These are phyloP conservation scores for Rynchops niger DNA, from an alignment of 2,113 vertebrate genomes.

Conservation along the genomic window DNA sequence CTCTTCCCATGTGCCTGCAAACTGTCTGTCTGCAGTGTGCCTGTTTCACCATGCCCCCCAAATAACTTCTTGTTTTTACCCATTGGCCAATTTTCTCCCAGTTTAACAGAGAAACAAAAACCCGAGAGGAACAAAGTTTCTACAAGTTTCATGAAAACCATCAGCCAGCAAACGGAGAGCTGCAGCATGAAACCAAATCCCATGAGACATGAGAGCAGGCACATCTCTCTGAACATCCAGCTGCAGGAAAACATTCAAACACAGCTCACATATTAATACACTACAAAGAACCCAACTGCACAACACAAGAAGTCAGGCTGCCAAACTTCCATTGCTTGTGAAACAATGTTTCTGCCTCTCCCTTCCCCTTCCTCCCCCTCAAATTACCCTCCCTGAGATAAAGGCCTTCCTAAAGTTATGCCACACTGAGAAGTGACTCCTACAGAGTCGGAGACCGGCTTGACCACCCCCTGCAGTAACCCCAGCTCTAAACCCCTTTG, in stretches of 20 bases:
- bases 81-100: neutral
- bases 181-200: neutral
- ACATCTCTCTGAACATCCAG: neutral
- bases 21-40: neutral
- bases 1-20: neutral
- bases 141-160: neutral
- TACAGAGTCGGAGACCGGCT: neutral
- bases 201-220: neutral
- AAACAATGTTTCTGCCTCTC: neutral
- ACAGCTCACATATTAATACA: neutral
- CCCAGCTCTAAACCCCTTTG: neutral
- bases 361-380: neutral
- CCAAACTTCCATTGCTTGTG: neutral
- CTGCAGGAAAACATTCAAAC: neutral
- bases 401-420: neutral
- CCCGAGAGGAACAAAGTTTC: neutral
- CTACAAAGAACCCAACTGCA: neutral
- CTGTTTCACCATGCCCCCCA: neutral
- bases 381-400: neutral
- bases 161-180: neutral
- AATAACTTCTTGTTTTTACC: neutral
- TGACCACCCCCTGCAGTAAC: neutral
- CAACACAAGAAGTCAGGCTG: neutral
- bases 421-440: neutral
- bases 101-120: neutral